Evolutionary conservation across 1,140 invertebrate species (phyloP).

Genomic region (Vanessa tameamea): DNA sequence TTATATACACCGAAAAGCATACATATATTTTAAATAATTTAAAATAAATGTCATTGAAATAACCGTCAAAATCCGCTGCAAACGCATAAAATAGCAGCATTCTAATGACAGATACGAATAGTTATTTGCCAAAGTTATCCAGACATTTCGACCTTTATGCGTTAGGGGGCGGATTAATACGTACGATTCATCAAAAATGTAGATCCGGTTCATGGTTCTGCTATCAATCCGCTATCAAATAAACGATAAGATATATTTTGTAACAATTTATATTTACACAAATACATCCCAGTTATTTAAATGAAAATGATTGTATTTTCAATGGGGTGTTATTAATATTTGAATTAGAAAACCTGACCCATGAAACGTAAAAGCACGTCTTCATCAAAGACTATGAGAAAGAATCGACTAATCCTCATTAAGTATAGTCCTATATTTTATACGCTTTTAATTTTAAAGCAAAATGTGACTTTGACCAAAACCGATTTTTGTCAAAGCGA

Average conservation of each 20-base stretch:
- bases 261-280: background rate
- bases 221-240: conserved; percentile 3
- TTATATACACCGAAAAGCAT: too few relatives aligned
- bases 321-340: background rate
- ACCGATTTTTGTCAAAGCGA: too few relatives aligned
- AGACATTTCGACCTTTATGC: background rate
- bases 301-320: background rate
- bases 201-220: conserved; percentile 16
- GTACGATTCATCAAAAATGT: background rate
- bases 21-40: too few relatives aligned
- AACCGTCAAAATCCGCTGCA: background rate
- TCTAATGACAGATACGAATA: background rate
- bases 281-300: background rate
- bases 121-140: background rate
- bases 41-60: background rate
- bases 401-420: too few relatives aligned
- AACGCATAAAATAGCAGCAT: background rate
- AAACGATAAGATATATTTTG: background rate
- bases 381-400: too few relatives aligned
- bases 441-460: too few relatives aligned
- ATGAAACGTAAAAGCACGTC: too few relatives aligned
- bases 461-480: too few relatives aligned
- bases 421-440: too few relatives aligned
- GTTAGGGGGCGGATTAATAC: background rate
- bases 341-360: too few relatives aligned